Percentiles rank a stretch among this genome's conserved stretches.
Evolutionary conservation across 2,888 invertebrate species (phyloP).

Genomic region (Chromoteleia sp.): DNA sequence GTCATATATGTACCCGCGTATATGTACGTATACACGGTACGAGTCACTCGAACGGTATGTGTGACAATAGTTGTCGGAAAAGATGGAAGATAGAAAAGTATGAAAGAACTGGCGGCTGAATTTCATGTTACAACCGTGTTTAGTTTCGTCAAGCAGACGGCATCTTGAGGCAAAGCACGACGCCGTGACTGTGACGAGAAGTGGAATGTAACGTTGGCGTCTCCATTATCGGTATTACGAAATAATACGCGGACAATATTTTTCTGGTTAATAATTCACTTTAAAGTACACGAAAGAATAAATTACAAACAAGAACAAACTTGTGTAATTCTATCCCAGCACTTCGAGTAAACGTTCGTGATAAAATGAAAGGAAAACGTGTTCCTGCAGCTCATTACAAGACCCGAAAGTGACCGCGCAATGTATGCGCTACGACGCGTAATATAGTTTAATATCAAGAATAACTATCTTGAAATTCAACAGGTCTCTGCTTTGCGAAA

Average conservation of each 20-base stretch:
- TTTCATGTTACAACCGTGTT: slow-evolving; percentile 46
- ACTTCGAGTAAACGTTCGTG: neutral
- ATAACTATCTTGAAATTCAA: slow-evolving; percentile 52
- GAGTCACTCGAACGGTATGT: slow-evolving; percentile 14
- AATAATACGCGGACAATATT: slow-evolving; percentile 15
- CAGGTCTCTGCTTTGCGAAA: slow-evolving; percentile 47
- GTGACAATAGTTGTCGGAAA: slow-evolving; percentile 54
- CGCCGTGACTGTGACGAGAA: slow-evolving; percentile 21
- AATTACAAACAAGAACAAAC: neutral
- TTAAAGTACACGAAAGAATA: neutral
- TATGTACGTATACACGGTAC: neutral
- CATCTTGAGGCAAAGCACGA: slow-evolving; percentile 30
- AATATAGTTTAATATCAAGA: slow-evolving; percentile 54
- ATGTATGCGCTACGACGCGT: slow-evolving; percentile 38
- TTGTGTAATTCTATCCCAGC: neutral
- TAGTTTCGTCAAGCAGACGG: slow-evolving; percentile 49
- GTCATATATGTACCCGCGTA: slow-evolving; percentile 9
- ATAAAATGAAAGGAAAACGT: slow-evolving; percentile 20
- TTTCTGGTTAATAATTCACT: neutral
- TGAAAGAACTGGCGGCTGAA: slow-evolving; percentile 42
- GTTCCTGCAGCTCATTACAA: slow-evolving; percentile 42
- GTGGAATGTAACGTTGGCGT: slow-evolving; percentile 31
- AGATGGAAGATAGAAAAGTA: slow-evolving; percentile 43
- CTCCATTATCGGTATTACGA: slow-evolving; percentile 31
- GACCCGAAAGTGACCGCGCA: slow-evolving; percentile 51